These are phyloP conservation scores for Microtus ochrogaster DNA, from an alignment of 2,113 vertebrate species.

Conservation along the genomic window DNA sequence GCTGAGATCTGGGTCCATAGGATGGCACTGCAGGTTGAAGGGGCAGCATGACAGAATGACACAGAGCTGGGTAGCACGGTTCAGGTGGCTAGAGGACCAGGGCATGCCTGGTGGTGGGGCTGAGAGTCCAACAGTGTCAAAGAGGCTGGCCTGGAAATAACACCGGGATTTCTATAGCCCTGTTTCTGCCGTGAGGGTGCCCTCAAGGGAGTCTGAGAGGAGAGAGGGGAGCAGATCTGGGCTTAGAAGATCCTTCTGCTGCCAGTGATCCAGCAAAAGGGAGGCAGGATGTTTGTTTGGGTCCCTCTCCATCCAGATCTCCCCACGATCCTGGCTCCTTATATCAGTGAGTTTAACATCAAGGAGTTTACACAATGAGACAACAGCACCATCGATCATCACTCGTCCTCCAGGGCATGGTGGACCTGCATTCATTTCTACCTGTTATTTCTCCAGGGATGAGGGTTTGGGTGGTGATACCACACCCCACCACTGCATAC, in stretches of 20 bases:
- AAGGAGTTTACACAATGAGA: neutral
- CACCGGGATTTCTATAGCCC: neutral
- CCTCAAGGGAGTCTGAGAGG: neutral
- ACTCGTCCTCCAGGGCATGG: neutral
- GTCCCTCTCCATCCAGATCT: too few species aligned
- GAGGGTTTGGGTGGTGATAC: neutral
- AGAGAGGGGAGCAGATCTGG: neutral
- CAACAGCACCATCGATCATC: neutral
- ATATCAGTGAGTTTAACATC: neutral
- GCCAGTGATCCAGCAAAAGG: neutral
- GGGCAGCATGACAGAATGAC: neutral
- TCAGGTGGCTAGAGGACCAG: neutral
- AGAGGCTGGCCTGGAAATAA: neutral
- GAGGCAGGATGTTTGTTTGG: neutral
- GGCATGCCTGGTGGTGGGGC: neutral
- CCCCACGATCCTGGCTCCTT: neutral
- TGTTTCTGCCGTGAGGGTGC: neutral
- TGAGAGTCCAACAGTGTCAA: neutral
- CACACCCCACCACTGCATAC: neutral
- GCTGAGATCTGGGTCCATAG: neutral
- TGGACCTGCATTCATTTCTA: too few species aligned
- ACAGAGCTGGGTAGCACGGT: neutral
- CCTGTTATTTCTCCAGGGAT: neutral
- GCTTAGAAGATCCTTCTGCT: neutral
- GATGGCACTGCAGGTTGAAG: neutral